Evolutionary conservation across 2,888 invertebrate species (phyloP).

Genomic region (Willowsia nigromaculata): DNA sequence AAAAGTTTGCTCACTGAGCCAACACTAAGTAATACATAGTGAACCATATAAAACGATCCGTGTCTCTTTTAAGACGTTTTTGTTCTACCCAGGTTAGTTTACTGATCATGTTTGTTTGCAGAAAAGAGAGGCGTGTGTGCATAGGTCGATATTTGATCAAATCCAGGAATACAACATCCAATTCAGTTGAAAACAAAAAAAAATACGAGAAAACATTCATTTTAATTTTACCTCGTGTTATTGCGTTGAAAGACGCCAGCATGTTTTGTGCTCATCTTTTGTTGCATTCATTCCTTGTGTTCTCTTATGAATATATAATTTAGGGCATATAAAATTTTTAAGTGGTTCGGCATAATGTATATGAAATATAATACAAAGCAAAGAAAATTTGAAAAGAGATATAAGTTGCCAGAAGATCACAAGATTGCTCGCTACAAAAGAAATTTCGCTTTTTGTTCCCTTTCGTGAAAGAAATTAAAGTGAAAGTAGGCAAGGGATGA

Average conservation of each 20-base stretch:
- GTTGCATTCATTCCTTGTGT: not conserved
- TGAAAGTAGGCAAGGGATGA: not conserved
- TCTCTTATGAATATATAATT: not conserved
- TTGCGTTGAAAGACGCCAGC: not conserved
- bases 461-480: constrained; percentile 4
- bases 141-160: not conserved
- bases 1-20: constrained; percentile 47
- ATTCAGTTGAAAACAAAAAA: not conserved
- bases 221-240: not conserved
- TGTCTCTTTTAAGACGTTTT: not conserved
- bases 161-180: not conserved
- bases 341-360: not conserved
- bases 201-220: not conserved
- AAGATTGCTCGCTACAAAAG: not conserved
- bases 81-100: constrained; percentile 24
- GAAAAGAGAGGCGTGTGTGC: not conserved
- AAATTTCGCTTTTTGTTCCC: not conserved
- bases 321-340: not conserved
- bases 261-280: not conserved
- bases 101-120: not conserved
- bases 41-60: constrained; percentile 14
- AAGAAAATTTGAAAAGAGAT: not conserved
- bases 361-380: not conserved
- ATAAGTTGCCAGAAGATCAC: not conserved
- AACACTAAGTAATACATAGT: constrained; percentile 4